Percentiles rank a stretch among this genome's conserved stretches.
Evolutionary conservation across 2,113 vertebrate genomes (phyloP).

Genomic region (Cricetomys ansorgei): DNA sequence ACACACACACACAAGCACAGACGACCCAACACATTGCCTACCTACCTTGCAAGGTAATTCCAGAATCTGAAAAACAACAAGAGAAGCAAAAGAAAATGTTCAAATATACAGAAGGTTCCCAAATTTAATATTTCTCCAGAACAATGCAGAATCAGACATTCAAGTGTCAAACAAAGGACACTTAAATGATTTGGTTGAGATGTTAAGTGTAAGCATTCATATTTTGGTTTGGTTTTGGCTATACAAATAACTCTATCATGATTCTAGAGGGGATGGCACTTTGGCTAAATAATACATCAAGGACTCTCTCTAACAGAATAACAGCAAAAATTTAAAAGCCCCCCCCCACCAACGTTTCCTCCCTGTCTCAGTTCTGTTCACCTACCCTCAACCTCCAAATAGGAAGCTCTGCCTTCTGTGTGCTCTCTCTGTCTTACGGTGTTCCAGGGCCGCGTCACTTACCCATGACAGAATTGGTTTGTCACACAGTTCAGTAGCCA

Average conservation of each 20-base stretch:
- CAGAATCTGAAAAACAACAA: not conserved
- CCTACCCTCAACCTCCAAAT: not conserved
- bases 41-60: not conserved
- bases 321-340: not conserved
- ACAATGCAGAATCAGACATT: not conserved
- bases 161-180: not conserved
- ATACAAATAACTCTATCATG: not conserved
- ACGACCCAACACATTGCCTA: not conserved
- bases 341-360: fast-evolving
- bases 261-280: not conserved
- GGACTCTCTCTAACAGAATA: not conserved
- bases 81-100: not conserved
- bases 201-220: not conserved
- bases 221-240: slow-evolving; percentile 19
- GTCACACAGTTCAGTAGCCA: not conserved
- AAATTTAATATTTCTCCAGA: not conserved
- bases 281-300: not conserved
- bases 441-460: fast-evolving
- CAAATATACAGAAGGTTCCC: not conserved
- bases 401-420: not conserved
- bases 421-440: not conserved
- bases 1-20: too few relatives aligned
- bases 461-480: not conserved
- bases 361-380: not conserved
- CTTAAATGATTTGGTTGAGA: not conserved